Evolutionary conservation across 2,888 invertebrate genomes (phyloP).

Genomic region (Thumatha senex): DNA sequence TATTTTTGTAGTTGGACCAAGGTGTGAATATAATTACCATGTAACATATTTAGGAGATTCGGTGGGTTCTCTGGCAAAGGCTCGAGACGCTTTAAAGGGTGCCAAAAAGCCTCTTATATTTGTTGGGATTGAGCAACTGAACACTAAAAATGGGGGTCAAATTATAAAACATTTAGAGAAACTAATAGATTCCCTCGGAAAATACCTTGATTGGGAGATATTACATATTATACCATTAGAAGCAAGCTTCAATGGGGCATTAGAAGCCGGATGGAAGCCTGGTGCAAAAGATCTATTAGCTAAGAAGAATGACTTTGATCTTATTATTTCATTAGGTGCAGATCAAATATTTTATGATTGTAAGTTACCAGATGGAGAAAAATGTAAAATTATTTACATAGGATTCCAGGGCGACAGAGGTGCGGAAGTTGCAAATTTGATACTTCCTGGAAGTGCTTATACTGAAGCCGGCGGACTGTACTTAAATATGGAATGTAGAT

Average conservation of each 20-base stretch:
- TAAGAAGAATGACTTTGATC: slow-evolving; percentile 86
- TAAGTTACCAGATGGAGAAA: slow-evolving; percentile 85
- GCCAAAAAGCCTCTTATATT: slow-evolving; percentile 67
- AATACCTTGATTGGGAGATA: slow-evolving; percentile 66
- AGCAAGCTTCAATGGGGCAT: slow-evolving; percentile 95
- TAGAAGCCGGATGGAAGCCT: slow-evolving; percentile 96
- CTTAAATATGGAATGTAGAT: slow-evolving; percentile 97
- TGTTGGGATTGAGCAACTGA: slow-evolving; percentile 60
- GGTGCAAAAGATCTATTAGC: slow-evolving; percentile 83
- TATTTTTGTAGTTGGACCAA: slow-evolving; percentile 94
- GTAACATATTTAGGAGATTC: slow-evolving; percentile 57
- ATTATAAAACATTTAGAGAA: slow-evolving; percentile 48
- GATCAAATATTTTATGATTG: slow-evolving; percentile 92
- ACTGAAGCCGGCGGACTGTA: slow-evolving; percentile 98
- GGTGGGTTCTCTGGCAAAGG: slow-evolving; percentile 36
- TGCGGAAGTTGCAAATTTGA: slow-evolving; percentile 93
- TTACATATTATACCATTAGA: slow-evolving; percentile 96
- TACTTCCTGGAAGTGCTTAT: slow-evolving; percentile 98
- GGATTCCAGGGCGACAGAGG: slow-evolving; percentile 98
- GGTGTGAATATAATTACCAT: slow-evolving; percentile 93
- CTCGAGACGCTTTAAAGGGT: slow-evolving; percentile 27
- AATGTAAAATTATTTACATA: slow-evolving; percentile 92
- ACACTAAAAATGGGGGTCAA: slow-evolving; percentile 30
- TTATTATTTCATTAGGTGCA: slow-evolving; percentile 95
- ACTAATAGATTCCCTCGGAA: slow-evolving; percentile 25